Percentiles rank a stretch among this genome's conserved stretches.
Conservation (phyloP, 2,888 invertebrate species). For the Hydropsyche betteni region DNA sequence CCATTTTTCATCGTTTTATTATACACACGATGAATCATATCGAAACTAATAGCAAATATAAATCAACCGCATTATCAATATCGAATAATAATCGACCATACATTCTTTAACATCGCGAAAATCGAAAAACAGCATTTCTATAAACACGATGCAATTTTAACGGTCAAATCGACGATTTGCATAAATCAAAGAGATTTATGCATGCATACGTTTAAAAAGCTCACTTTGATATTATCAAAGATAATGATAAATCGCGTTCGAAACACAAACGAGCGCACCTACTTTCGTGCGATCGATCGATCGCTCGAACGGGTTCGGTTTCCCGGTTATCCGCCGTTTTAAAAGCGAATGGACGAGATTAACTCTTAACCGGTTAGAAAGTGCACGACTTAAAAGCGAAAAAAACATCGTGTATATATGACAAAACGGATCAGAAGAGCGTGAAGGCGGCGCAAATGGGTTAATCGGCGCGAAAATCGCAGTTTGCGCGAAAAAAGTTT, state of each 20-base stretch:
- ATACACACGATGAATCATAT: background rate
- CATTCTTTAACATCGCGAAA: no score
- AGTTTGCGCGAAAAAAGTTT: no score
- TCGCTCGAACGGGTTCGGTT: constrained; percentile 15
- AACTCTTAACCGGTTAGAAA: constrained; percentile 33
- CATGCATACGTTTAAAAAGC: no score
- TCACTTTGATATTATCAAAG: no score
- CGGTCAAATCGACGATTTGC: no score
- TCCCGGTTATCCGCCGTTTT: constrained; percentile 16
- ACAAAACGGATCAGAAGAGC: no score
- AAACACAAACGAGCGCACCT: no score
- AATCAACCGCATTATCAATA: background rate
- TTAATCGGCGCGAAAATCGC: background rate
- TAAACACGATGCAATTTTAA: no score
- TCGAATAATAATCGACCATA: background rate
- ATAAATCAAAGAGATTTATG: no score
- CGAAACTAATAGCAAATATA: background rate
- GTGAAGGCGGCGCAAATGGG: no score
- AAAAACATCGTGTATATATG: constrained; percentile 28
- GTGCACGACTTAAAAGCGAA: constrained; percentile 12
- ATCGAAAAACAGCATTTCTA: no score
- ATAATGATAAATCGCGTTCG: no score
- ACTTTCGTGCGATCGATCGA: background rate
- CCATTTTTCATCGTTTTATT: constrained; percentile 4
- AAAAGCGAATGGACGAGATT: constrained; percentile 26